phyloP scores from a whole-genome alignment of 1,140 invertebrate species.

The Drosophila elegans region DNA sequence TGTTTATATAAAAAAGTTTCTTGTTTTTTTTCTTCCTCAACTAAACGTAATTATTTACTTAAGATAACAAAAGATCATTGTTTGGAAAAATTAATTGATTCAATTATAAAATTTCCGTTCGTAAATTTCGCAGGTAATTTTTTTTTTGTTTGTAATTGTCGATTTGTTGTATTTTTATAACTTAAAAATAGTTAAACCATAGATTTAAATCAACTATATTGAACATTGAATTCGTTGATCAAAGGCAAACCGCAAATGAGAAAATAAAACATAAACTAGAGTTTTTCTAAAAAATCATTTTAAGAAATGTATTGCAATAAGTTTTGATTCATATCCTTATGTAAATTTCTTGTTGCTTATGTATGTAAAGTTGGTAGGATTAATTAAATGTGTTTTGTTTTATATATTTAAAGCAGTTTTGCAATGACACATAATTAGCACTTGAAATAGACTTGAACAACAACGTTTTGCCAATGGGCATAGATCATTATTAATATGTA shows the following conservation, averaged over 20 bases:
- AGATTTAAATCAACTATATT: constrained; percentile 59
- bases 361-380: constrained; percentile 41
- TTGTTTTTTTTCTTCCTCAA: constrained; percentile 9
- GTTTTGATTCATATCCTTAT: constrained; percentile 37
- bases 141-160: constrained; percentile 25
- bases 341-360: constrained; percentile 50
- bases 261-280: constrained; percentile 30
- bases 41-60: constrained; percentile 37
- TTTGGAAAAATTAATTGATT: constrained; percentile 45
- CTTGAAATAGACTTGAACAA: constrained; percentile 76
- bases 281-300: constrained; percentile 43
- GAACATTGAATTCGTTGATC: constrained; percentile 43
- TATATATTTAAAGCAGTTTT: constrained; percentile 69
- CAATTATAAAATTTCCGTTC: constrained; percentile 38
- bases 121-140: constrained; percentile 17
- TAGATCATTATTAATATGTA: constrained; percentile 51
- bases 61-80: constrained; percentile 61
- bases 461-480: constrained; percentile 64
- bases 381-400: constrained; percentile 41
- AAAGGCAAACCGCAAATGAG: constrained; percentile 30
- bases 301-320: constrained; percentile 76
- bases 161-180: constrained; percentile 43
- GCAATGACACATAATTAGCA: constrained; percentile 80
- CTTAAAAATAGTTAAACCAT: constrained; percentile 82
- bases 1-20: constrained; percentile 22